phyloP scores from a whole-genome alignment of 2,888 invertebrate genomes.

The Lepidochrysops patricia region DNA sequence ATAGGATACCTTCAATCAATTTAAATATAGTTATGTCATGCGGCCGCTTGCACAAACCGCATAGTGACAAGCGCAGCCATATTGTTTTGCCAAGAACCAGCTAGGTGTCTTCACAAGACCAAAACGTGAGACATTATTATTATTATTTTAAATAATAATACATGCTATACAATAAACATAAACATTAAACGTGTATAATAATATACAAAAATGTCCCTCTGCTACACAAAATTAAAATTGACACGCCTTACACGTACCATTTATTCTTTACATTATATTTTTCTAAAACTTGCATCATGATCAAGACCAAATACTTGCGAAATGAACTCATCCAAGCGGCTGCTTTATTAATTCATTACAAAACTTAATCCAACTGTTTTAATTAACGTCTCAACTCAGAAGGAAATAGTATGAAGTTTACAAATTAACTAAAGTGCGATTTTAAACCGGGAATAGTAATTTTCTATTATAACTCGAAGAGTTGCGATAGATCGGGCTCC shows the following conservation, averaged over 20 bases:
- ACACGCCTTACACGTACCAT: too few species aligned
- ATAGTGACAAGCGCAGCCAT: not conserved
- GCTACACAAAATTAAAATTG: not conserved
- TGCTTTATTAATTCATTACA: conserved; percentile 68
- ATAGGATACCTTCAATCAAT: too few species aligned
- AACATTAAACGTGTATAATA: too few species aligned
- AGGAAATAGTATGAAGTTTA: conserved; percentile 63
- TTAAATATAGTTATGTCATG: not conserved
- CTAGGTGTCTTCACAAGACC: not conserved
- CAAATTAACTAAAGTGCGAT: conserved; percentile 66
- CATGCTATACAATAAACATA: too few species aligned
- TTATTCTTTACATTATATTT: too few species aligned
- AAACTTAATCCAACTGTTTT: conserved; percentile 69
- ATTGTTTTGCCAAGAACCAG: not conserved
- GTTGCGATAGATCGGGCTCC: not conserved
- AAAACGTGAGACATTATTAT: too few species aligned
- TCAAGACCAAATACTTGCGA: conserved; percentile 53
- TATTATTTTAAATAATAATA: not conserved
- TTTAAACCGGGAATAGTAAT: conserved; percentile 24
- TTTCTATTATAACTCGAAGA: conserved; percentile 2
- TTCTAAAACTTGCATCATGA: not conserved
- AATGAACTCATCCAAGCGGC: conserved; percentile 68
- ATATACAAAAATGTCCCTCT: not conserved
- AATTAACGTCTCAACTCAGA: conserved; percentile 68
- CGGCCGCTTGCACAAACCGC: not conserved